These are phyloP conservation scores for Cyaniris semiargus DNA, from an alignment of 2,888 invertebrate species.

Conservation along the genomic window DNA sequence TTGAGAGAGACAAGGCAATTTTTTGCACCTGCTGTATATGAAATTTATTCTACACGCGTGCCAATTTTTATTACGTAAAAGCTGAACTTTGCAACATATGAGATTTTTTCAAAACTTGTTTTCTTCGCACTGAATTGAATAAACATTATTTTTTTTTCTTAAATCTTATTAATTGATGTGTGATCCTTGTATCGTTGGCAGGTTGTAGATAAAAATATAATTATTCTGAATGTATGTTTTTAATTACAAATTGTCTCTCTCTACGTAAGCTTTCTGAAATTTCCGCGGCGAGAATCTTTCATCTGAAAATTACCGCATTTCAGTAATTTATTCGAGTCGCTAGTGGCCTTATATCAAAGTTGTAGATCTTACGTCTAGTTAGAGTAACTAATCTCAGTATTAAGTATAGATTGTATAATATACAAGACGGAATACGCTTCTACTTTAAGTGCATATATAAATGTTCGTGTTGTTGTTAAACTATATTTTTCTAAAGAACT, in stretches of 20 bases:
- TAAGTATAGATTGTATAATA: slow-evolving; percentile 35
- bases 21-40: slow-evolving; percentile 11
- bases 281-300: too few species aligned
- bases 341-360: background rate
- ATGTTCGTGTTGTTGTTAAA: slow-evolving; percentile 62
- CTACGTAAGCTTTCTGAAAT: too few species aligned
- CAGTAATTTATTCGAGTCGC: background rate
- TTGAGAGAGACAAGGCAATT: background rate
- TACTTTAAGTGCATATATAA: slow-evolving; percentile 43
- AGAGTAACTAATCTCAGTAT: slow-evolving; percentile 42
- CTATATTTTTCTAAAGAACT: slow-evolving; percentile 75
- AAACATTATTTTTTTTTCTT: background rate
- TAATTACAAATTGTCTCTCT: too few species aligned
- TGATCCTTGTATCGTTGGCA: background rate
- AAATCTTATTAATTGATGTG: too few species aligned
- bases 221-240: too few species aligned
- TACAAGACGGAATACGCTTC: slow-evolving; percentile 42
- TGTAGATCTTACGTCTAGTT: slow-evolving; percentile 20
- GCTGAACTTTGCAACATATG: background rate
- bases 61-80: background rate
- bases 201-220: background rate
- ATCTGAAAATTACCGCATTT: too few species aligned
- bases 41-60: background rate
- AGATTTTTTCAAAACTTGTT: background rate
- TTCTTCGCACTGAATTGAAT: background rate